Base-by-base conservation (phyloP, 2,113 vertebrate species). In the Taurulus bubalis region DNA sequence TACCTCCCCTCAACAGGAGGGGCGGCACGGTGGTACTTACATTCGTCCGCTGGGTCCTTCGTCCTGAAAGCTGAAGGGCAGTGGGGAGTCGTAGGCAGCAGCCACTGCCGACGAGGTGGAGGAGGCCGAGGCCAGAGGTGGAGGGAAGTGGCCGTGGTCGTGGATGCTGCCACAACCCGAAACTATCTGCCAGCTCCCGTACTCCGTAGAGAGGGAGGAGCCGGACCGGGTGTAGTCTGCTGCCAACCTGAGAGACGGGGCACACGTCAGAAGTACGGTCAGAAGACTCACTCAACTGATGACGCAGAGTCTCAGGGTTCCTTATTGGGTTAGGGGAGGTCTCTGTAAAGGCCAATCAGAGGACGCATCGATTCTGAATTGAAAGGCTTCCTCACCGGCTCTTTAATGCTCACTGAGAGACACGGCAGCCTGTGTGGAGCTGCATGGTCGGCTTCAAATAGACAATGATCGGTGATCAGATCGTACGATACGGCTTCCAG, bases 111-210 rank as follows among this genome's bases (percentile, higher is more conserved):
- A 91, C 0, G 90, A 89, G 68, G 75, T 65, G 15, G 91, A 87
- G 47, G 89, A 90, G 42, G 82, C 75, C 0, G 89, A 92, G 66
- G 92, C 72, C 77, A 72, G 34, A 16, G 92, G 92, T 4, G 71
- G 90, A 80, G 93, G 95, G 93, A 96, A 96, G 91, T 94, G 94
- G 89, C 95, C 90, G 88, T 96, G 96, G 93, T 99, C 98, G 79
- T 97, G 97, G 95, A 99, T 96, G 92, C 98, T 99, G 92, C 98
- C 98, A 92, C 97, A 98, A 91, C 98, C 98, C 34, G 98, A 97
- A 84, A 99, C 98, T 91, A 99, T 95, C 96, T 99, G 98, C 98
- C 98, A 99, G 94, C 98, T 99, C 91, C 98, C 98, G 93, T 97
- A 99, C 91, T 99, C 98, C 91, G 98, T 99, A 83, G 98, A 99